phyloP scores from a whole-genome alignment of 2,113 vertebrate species.

The Barnardius zonarius region DNA sequence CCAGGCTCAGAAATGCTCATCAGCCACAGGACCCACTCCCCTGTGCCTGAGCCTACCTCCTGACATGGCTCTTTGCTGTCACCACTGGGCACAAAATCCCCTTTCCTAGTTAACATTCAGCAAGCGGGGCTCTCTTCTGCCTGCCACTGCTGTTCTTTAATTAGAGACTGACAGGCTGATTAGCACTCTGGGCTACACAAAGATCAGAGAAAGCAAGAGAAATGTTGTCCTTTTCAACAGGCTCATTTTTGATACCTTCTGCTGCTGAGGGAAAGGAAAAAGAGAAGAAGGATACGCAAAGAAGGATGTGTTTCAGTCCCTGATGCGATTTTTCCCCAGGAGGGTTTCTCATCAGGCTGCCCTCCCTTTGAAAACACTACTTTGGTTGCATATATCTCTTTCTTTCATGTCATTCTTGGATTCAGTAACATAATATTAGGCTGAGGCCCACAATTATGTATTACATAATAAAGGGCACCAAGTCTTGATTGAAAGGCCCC shows the following conservation, averaged over 20 bases:
- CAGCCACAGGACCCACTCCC: accelerated
- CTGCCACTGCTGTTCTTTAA: conserved; percentile 51
- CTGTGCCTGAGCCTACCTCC: background rate
- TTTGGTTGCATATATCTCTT: conserved; percentile 5
- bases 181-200: conserved; percentile 39
- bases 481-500: conserved; percentile 26
- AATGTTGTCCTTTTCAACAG: conserved; percentile 34
- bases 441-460: background rate
- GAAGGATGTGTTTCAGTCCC: background rate
- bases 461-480: conserved; percentile 62
- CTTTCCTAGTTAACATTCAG: background rate
- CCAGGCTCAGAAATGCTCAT: background rate
- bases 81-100: background rate
- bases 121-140: background rate
- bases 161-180: conserved; percentile 68
- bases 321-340: background rate
- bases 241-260: conserved; percentile 52
- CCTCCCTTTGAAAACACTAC: conserved; percentile 32
- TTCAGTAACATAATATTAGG: background rate
- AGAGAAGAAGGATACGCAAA: background rate
- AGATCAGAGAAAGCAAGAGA: conserved; percentile 30
- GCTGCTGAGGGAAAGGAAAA: background rate
- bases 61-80: background rate
- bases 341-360: conserved; percentile 47
- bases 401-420: conserved; percentile 29